Percentiles rank a stretch among this genome's conserved stretches.
Evolutionary conservation across 2,888 invertebrate species (phyloP).

Genomic region (Apodemia zela): DNA sequence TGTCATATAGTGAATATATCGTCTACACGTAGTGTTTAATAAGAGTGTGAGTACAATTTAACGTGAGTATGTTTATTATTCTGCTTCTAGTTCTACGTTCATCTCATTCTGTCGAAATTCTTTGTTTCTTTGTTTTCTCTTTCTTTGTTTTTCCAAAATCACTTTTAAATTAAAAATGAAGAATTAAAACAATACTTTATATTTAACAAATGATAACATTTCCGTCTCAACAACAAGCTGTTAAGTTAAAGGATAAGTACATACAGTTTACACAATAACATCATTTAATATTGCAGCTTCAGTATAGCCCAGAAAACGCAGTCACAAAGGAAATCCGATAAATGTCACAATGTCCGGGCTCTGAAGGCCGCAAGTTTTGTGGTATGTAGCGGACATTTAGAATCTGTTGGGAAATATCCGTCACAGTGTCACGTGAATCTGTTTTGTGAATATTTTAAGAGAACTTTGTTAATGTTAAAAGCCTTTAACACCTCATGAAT

Average conservation of each 20-base stretch:
- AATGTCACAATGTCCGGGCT: constrained; percentile 43
- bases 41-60: too few relatives aligned
- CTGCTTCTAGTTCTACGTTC: too few relatives aligned
- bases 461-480: too few relatives aligned
- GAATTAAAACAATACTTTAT: too few relatives aligned
- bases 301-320: constrained; percentile 39
- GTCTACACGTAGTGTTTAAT: too few relatives aligned
- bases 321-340: constrained; percentile 44
- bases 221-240: not conserved
- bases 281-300: constrained; percentile 35
- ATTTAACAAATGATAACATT: not conserved
- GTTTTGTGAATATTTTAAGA: constrained; percentile 15
- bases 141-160: too few relatives aligned
- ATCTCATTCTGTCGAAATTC: too few relatives aligned
- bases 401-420: constrained; percentile 27
- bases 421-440: constrained; percentile 13
- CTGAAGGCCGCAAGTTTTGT: constrained; percentile 32
- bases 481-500: too few relatives aligned
- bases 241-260: constrained; percentile 9
- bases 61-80: too few relatives aligned
- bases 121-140: too few relatives aligned
- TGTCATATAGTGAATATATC: too few relatives aligned
- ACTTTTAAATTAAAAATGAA: too few relatives aligned
- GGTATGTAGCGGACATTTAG: constrained; percentile 27
- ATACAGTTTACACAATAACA: not conserved